These are phyloP conservation scores for Leptosomus discolor DNA, from an alignment of 2,113 vertebrate genomes.

Conservation along the genomic window DNA sequence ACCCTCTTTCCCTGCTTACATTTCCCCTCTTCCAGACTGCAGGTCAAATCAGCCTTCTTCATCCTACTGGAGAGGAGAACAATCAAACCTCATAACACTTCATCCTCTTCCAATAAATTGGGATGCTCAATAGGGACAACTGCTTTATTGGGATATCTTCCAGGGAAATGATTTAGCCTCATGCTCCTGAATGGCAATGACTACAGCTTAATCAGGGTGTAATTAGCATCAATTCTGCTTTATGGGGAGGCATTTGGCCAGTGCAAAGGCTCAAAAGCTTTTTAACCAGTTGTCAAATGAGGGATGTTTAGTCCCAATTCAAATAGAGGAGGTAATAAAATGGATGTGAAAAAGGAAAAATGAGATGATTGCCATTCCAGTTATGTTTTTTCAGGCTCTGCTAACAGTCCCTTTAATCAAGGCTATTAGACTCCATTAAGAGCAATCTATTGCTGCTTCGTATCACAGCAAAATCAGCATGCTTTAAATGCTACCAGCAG, in stretches of 20 bases:
- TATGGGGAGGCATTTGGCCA: conserved; percentile 45
- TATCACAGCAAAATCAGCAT: background rate
- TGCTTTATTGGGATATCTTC: conserved; percentile 34
- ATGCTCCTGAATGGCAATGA: conserved; percentile 16
- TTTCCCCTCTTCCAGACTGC: background rate
- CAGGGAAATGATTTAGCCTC: conserved; percentile 57
- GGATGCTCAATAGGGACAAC: conserved; percentile 29
- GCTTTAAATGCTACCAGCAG: background rate
- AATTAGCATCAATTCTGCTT: conserved; percentile 59
- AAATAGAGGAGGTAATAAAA: conserved; percentile 25
- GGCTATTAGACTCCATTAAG: background rate
- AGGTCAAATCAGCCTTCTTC: background rate
- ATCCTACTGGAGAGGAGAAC: background rate
- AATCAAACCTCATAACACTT: background rate
- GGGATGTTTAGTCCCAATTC: background rate
- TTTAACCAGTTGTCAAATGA: conserved; percentile 25
- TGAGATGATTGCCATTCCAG: background rate
- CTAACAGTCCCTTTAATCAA: conserved; percentile 6
- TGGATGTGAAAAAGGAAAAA: conserved; percentile 4
- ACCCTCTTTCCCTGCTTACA: background rate
- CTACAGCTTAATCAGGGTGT: conserved; percentile 31
- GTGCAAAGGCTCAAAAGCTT: conserved; percentile 29
- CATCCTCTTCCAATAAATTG: background rate
- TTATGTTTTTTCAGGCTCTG: background rate
- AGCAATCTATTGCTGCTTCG: background rate